Evolutionary conservation across 1,140 invertebrate genomes (phyloP), one percentile per base, ranked within the genome.

Genomic region (Ctenoplectra terminalis): DNA sequence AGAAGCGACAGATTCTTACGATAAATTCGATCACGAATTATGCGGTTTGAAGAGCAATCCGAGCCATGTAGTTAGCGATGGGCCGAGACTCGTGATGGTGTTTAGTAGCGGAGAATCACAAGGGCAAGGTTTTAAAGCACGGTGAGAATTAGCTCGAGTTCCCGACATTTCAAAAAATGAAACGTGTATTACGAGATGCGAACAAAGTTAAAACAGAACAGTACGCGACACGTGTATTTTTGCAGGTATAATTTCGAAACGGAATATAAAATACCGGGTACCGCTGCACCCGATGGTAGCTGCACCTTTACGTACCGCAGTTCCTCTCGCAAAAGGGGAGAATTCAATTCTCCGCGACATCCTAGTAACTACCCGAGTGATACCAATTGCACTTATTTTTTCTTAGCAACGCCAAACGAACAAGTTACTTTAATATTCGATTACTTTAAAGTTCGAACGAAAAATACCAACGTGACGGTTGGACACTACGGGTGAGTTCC

Each of bases 301-400:
- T 99, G 99, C 92, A 96, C 96, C 61, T 99, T 99, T 93, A 97
- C 97, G 0, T 99, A 99, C 94, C 95, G 96, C 74, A 99, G 98
- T 92, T 96, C 95, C 80, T 97, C 96, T 58, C 95, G 96, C 85
- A 98, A 98, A 92, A 95, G 95, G 67, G 98, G 98, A 26, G 97
- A 98, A 87, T 98, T 99, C 92, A 99, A 99, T 93, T 99, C 98
- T 26, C 99, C 99, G 17, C 95, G 98, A 58, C 98, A 99, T 95
- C 98, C 98, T 88, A 97, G 97, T 90, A 98, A 98, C 94, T 99
- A 99, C 95, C 98, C 98, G 66, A 98, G 97, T 88, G 96, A 97
- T 90, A 98, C 97, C 43, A 98, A 97, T 94, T 99, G 99, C 95
- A 97, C 97, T 60, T 99, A 98, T 94, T 95, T 97, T 86, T 98